Base-by-base conservation (phyloP, 23 tunicate species). In the Botrylloides violaceus region DNA sequence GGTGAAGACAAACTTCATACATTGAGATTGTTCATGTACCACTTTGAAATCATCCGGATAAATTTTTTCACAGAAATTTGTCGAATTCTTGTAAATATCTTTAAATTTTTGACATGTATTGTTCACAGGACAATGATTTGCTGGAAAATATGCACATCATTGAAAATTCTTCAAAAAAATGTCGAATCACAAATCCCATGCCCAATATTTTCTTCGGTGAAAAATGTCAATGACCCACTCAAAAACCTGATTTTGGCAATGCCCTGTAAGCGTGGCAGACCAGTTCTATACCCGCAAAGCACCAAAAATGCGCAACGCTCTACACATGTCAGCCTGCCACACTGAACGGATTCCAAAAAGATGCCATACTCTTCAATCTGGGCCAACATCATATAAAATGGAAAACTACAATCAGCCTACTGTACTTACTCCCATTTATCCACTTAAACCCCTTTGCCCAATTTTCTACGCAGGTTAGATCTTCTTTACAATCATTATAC, bases 401-500 rank as follows among this genome's bases (percentile, higher is more conserved):
- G n/a, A n/a, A n/a, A n/a, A n/a, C n/a, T n/a, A n/a, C n/a, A n/a
- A n/a, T n/a, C n/a, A n/a, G n/a, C n/a, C n/a, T 43, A 7, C 53
- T 15, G 15, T 7, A 57, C 50, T 22, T 34, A 81, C 80, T 36
- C 56, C 30, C 58, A 25, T 70, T 81, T 3, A 48, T 32, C 96
- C 96, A 88, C 4, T 64, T 56, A 58, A 88, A 88, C 18, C 84
- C 96, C 2, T 29, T 59, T 21, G 75, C 34, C 83, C 83, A 88
- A 57, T 77, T 59, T 0, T 48, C 80, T 20, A 78, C 88, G 80
- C 96, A 88, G 2, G 96, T 88, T 32, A 32, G 28, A 29, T 88
- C 96, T 29, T 82, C 65, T 31, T 73, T 65, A 58, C 96, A 88
- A 24, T 64, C 96, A 19, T 78, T 39, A 83, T 83, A 88, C 96